Base-by-base conservation (phyloP, 2,888 invertebrate genomes). In the Eupithecia insigniata region DNA sequence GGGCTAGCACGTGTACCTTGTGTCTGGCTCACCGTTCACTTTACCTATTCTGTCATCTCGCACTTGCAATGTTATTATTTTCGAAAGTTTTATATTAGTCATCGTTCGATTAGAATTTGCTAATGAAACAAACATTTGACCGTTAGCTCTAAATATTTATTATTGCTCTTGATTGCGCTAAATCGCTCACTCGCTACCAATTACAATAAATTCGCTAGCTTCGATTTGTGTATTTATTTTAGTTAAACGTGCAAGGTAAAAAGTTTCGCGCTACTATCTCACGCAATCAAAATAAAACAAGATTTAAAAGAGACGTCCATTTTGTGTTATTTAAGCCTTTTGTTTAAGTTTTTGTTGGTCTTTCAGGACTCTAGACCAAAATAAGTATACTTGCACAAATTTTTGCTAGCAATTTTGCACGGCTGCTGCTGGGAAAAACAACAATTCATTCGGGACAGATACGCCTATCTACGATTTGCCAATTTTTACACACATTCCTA, bases 21-120 rank as follows among this genome's bases (percentile, higher is more conserved):
- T n/a, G 84, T 85, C 88, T 89, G 89, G 89, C 87, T 90, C 90
- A 89, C 91, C 93, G 85, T 90, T 94, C 93, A 92, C 93, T 92
- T 93, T 88, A 87, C 89, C 89, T 90, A 90, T 90, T 90, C 86
- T 84, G 87, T 88, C 85, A 86, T 87, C 87, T 88, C 85, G 85
- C 84, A 89, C 87, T 87, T 88, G 87, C 84, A 85, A 81, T 85
- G 79, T 82, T 85, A 87, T 86, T 84, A 83, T 85, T 86, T 89
- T 87, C 84, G 84, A 86, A 88, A 87, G 87, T 87, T 82, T 71
- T 43, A 85, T 83, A 85, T 89, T 88, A 89, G 86, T 90, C 87
- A 89, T 83, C 84, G 82, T 84, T 76, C 69, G 76, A 80, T 78
- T 79, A 74, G 70, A 75, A 69, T 74, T 70, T 67, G 71, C 72